These are phyloP conservation scores for Sebastes vulpes DNA, from an alignment of 2,797 vertebrate genomes.

Conservation along the genomic window DNA sequence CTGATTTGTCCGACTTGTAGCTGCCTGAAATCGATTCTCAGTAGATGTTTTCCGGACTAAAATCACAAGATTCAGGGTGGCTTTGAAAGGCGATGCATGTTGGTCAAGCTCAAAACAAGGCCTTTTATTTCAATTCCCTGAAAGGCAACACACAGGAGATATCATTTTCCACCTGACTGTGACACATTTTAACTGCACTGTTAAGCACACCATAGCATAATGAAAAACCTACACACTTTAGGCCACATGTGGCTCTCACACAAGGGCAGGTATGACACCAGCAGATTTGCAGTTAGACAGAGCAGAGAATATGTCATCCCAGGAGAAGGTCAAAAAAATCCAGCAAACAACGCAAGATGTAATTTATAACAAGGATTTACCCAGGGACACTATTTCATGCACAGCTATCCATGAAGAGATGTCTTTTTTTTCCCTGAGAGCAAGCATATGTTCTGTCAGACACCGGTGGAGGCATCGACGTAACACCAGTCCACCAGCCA, in stretches of 20 bases:
- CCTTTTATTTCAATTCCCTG: conserved; percentile 9
- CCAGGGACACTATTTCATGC: conserved; percentile 77
- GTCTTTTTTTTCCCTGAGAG: conserved; percentile 59
- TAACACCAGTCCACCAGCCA: conserved; percentile 48
- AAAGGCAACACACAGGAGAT: background rate
- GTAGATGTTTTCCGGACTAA: background rate
- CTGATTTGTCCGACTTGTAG: background rate
- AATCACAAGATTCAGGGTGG: background rate
- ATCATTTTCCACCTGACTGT: conserved; percentile 26
- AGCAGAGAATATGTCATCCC: conserved; percentile 61
- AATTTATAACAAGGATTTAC: conserved; percentile 68
- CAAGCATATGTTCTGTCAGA: conserved; percentile 72
- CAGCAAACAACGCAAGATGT: conserved; percentile 57
- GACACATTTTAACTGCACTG: conserved; percentile 26
- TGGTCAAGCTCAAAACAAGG: conserved; percentile 32
- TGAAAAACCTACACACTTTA: conserved; percentile 17
- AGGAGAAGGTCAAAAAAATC: conserved; percentile 55
- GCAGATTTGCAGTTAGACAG: conserved; percentile 44
- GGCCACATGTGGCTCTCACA: conserved; percentile 16
- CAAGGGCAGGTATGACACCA: conserved; percentile 45
- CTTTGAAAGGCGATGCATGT: background rate
- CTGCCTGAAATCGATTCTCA: conserved; percentile 1
- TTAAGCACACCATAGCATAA: conserved; percentile 20
- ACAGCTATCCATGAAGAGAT: conserved; percentile 75
- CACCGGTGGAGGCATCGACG: conserved; percentile 50